Conservation (phyloP, 1,140 invertebrate genomes). For the Zaprionus vittiger region DNA sequence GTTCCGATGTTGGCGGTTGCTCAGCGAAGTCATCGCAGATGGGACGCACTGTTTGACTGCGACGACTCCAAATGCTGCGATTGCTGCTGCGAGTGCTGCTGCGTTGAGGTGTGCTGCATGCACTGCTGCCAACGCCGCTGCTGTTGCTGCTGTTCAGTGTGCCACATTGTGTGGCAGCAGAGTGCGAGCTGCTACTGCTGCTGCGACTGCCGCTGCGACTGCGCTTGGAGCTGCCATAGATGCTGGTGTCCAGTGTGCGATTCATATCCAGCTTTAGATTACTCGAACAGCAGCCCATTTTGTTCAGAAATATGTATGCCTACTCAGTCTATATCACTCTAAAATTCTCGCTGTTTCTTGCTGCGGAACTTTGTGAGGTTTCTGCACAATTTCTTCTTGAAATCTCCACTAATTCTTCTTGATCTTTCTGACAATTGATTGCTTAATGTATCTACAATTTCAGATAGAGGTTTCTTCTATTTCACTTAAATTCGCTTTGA, state of each 20-base stretch:
- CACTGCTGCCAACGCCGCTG: conserved; percentile 46
- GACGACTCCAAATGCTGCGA: conserved; percentile 25
- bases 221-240: conserved; percentile 52
- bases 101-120: conserved; percentile 23
- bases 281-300: conserved; percentile 68
- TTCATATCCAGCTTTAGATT: conserved; percentile 50
- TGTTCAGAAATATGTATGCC: not conserved
- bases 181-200: not conserved
- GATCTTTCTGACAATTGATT: too few relatives aligned
- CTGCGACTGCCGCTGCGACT: conserved; percentile 21
- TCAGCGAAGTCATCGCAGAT: conserved; percentile 74
- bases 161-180: not conserved
- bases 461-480: too few relatives aligned
- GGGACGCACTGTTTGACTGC: conserved; percentile 42
- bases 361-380: too few relatives aligned
- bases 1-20: conserved; percentile 32
- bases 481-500: not conserved
- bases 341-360: not conserved
- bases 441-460: too few relatives aligned
- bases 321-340: not conserved
- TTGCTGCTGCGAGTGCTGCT: conserved; percentile 12
- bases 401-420: not conserved
- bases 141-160: conserved; percentile 26
- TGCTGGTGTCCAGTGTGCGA: conserved; percentile 38
- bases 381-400: not conserved